Conservation (phyloP, 2,113 vertebrate genomes). For the Erinaceus europaeus region DNA sequence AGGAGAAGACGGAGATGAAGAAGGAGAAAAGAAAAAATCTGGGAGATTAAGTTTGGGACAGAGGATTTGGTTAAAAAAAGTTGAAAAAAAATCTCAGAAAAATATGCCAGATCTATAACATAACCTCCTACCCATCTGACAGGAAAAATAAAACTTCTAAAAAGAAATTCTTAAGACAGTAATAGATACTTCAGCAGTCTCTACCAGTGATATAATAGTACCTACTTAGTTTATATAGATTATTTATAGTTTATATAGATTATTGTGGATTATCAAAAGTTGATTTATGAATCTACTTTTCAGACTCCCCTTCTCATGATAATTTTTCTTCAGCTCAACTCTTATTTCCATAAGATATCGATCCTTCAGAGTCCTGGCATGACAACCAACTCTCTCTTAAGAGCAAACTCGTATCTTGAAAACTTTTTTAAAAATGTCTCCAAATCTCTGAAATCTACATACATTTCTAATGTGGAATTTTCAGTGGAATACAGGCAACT, state of each 20-base stretch:
- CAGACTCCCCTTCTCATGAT: background rate
- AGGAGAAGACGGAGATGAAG: too few species aligned
- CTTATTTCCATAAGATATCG: background rate
- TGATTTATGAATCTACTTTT: background rate
- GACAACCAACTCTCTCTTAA: too few species aligned
- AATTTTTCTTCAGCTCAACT: background rate
- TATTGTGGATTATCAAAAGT: background rate
- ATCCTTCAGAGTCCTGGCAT: too few species aligned
- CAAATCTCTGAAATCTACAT: background rate
- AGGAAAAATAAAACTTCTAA: background rate
- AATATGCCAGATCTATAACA: background rate
- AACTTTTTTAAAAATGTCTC: background rate
- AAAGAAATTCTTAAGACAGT: background rate
- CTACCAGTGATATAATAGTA: background rate
- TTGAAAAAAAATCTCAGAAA: constrained; percentile 24
- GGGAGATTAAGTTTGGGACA: background rate
- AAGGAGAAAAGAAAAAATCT: too few species aligned
- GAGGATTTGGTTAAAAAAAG: background rate
- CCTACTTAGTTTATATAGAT: too few species aligned
- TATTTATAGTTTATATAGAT: too few species aligned
- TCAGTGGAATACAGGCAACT: background rate
- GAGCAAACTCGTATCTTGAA: too few species aligned
- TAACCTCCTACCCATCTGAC: background rate
- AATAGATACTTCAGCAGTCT: background rate
- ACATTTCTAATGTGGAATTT: background rate